These are phyloP conservation scores for Phasia obesa DNA, from an alignment of 2,888 invertebrate genomes.

Conservation along the genomic window DNA sequence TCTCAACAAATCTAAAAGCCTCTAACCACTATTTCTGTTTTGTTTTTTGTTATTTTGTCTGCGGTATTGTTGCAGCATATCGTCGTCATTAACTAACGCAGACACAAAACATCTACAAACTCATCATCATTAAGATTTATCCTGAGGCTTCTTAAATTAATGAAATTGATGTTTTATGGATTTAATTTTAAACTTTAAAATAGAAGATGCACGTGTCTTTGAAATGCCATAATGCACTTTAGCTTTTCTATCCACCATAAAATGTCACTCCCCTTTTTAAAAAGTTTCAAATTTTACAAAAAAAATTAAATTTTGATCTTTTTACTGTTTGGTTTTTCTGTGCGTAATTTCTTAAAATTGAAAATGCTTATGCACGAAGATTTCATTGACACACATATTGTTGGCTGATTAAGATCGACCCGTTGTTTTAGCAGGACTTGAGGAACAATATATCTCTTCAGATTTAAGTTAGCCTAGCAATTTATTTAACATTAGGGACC, in stretches of 20 bases:
- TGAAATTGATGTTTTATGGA: conserved; percentile 40
- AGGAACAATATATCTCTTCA: no score
- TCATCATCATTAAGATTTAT: conserved; percentile 51
- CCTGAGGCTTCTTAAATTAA: conserved; percentile 39
- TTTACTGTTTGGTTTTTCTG: background rate
- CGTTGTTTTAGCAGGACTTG: no score
- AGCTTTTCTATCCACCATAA: background rate
- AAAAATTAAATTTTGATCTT: background rate
- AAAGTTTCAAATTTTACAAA: conserved; percentile 8
- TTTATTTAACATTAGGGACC: no score
- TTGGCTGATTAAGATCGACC: no score
- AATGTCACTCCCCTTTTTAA: background rate
- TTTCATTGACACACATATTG: no score
- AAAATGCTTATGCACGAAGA: no score
- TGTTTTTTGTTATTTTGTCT: background rate
- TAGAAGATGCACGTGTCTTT: conserved; percentile 43
- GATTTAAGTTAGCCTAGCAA: no score
- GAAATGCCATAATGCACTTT: conserved; percentile 16
- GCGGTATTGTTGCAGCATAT: background rate
- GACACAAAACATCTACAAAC: background rate
- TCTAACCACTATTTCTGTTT: conserved; percentile 10
- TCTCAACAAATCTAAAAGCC: conserved; percentile 15
- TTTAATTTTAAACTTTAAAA: conserved; percentile 16
- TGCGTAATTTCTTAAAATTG: no score
- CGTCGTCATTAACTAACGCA: background rate